Conservation (phyloP, 2,888 invertebrate genomes). For the Clostera curtula region DNA sequence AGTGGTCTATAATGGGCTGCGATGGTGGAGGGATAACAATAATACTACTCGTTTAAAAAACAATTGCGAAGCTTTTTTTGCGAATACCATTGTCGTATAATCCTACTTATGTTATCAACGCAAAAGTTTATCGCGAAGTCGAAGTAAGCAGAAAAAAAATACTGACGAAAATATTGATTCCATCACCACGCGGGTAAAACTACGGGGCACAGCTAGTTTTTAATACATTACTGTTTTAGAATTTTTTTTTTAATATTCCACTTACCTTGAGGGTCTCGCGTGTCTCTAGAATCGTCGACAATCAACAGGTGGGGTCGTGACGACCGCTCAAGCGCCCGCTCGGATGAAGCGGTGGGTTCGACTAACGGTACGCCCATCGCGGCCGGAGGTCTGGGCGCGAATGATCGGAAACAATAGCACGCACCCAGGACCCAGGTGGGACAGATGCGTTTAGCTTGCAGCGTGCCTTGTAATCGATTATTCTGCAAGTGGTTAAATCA, state of each 20-base stretch:
- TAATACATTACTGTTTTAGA: slow-evolving; percentile 1
- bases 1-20: too few relatives aligned
- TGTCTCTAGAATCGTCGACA: slow-evolving; percentile 61
- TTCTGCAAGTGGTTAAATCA: too few relatives aligned
- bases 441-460: neutral
- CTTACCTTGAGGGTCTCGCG: slow-evolving; percentile 56
- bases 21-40: too few relatives aligned
- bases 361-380: slow-evolving; percentile 64
- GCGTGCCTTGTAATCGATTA: slow-evolving; percentile 13
- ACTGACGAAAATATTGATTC: too few relatives aligned
- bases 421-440: slow-evolving; percentile 23
- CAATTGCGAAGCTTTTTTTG: too few relatives aligned
- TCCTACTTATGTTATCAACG: too few relatives aligned
- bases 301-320: slow-evolving; percentile 68
- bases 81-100: too few relatives aligned
- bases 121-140: too few relatives aligned
- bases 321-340: slow-evolving; percentile 40
- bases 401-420: slow-evolving; percentile 33
- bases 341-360: slow-evolving; percentile 42
- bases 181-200: too few relatives aligned
- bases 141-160: too few relatives aligned
- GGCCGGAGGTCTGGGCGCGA: slow-evolving; percentile 65
- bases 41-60: too few relatives aligned
- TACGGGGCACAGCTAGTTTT: too few relatives aligned
- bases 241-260: slow-evolving; percentile 14